These are phyloP conservation scores for Gadopsis bispinosus DNA, from an alignment of 2,797 vertebrate species.

Conservation along the genomic window DNA sequence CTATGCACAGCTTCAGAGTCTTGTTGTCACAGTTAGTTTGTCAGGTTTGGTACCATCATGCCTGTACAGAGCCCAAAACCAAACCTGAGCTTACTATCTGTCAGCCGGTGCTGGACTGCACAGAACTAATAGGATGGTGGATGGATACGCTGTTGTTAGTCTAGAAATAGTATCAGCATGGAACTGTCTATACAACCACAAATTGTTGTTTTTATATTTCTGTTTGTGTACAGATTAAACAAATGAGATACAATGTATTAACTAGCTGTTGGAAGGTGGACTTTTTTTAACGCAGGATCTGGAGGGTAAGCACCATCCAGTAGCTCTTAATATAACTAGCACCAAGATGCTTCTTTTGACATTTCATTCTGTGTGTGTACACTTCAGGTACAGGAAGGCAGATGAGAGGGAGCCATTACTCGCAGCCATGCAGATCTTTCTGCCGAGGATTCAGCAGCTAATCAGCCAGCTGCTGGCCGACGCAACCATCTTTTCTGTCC, in stretches of 20 bases:
- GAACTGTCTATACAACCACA: not conserved
- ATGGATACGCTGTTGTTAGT: not conserved
- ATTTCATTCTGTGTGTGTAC: not conserved
- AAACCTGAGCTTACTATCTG: not conserved
- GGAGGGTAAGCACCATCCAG: not conserved
- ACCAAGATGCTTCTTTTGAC: no score
- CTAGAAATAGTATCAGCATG: not conserved
- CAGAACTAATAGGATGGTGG: not conserved
- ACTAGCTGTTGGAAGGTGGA: no score
- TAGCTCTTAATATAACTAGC: not conserved
- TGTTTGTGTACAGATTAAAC: not conserved
- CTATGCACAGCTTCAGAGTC: not conserved
- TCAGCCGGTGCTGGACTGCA: not conserved
- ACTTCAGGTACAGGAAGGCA: slow-evolving; percentile 92
- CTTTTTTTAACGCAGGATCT: not conserved
- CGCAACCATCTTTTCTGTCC: slow-evolving; percentile 92
- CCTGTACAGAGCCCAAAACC: not conserved
- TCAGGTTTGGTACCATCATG: not conserved
- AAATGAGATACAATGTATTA: not conserved
- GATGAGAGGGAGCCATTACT: slow-evolving; percentile 94
- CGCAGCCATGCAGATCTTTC: slow-evolving; percentile 96
- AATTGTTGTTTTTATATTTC: not conserved
- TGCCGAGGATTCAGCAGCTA: slow-evolving; percentile 94
- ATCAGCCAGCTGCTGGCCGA: slow-evolving; percentile 92
- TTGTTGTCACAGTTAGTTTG: not conserved